Evolutionary conservation across 1,140 invertebrate species (phyloP).

Genomic region (Physella acuta): DNA sequence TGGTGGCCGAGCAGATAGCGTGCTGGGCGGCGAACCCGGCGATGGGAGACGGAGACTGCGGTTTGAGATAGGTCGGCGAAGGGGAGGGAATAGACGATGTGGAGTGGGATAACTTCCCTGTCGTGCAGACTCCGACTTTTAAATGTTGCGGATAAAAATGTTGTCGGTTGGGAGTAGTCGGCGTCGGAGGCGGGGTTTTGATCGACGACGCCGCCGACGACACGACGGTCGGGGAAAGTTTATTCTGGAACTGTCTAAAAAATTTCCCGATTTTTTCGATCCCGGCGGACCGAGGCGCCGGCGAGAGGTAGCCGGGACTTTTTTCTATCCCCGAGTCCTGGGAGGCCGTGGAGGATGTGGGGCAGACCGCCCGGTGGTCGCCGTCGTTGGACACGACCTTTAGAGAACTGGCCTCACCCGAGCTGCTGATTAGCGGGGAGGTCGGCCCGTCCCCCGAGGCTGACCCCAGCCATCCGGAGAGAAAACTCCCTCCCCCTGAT

Average conservation of each 20-base stretch:
- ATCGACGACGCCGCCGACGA: not conserved
- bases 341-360: not conserved
- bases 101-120: constrained; percentile 10
- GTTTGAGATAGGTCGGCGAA: not conserved
- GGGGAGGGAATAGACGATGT: constrained; percentile 4
- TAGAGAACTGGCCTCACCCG: not conserved
- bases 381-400: not conserved
- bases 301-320: not conserved
- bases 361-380: too few species aligned
- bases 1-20: constrained; percentile 13
- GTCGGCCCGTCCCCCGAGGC: not conserved
- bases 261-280: constrained; percentile 19
- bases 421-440: not conserved
- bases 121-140: too few species aligned
- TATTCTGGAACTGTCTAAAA: constrained; percentile 9
- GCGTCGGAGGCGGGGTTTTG: constrained; percentile 3
- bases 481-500: not conserved
- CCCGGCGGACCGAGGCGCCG: not conserved
- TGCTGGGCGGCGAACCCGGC: not conserved
- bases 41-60: not conserved
- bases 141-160: not conserved
- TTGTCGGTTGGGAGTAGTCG: not conserved
- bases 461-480: not conserved
- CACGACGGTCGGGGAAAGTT: not conserved
- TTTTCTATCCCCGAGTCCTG: constrained; percentile 6